Percentiles rank a stretch among this genome's conserved stretches.
Evolutionary conservation across 2,888 invertebrate species (phyloP).

Genomic region (Neria commutata): DNA sequence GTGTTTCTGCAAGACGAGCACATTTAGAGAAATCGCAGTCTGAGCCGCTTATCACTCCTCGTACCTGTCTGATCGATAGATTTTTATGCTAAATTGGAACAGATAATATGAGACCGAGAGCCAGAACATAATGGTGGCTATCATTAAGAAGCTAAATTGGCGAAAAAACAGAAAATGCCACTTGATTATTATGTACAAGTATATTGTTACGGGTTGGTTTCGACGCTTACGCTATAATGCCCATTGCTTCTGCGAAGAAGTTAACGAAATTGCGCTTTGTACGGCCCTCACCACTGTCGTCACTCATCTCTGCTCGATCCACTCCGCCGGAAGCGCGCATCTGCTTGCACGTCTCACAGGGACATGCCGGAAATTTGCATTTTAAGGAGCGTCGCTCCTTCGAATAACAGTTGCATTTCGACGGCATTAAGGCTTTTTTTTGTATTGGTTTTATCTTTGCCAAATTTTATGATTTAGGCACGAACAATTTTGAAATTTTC

Average conservation of each 20-base stretch:
- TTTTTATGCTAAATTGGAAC: constrained; percentile 22
- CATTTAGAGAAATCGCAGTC: not conserved
- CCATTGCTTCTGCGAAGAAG: constrained; percentile 24
- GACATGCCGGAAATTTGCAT: constrained; percentile 32
- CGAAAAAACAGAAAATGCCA: not conserved
- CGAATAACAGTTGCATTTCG: constrained; percentile 23
- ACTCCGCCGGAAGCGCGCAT: not conserved
- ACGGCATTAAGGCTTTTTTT: constrained; percentile 21
- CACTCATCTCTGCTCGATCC: not conserved
- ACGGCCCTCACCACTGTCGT: too few species aligned
- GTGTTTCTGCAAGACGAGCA: constrained; percentile 16
- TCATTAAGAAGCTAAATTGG: constrained; percentile 42
- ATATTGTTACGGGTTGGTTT: not conserved
- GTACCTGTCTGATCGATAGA: constrained; percentile 31
- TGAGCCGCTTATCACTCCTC: not conserved
- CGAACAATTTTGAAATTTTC: too few species aligned
- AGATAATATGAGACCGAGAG: constrained; percentile 37
- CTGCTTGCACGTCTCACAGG: constrained; percentile 38
- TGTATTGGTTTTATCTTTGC: not conserved
- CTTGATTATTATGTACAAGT: too few species aligned
- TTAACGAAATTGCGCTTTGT: not conserved
- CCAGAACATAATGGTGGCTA: constrained; percentile 48
- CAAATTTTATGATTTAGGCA: not conserved
- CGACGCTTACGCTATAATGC: constrained; percentile 31
- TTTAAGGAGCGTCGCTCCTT: constrained; percentile 4